Percentiles rank a stretch among this genome's conserved stretches.
phyloP scores from a whole-genome alignment of 2,797 vertebrate species.

The Pyrocephalus nanus region DNA sequence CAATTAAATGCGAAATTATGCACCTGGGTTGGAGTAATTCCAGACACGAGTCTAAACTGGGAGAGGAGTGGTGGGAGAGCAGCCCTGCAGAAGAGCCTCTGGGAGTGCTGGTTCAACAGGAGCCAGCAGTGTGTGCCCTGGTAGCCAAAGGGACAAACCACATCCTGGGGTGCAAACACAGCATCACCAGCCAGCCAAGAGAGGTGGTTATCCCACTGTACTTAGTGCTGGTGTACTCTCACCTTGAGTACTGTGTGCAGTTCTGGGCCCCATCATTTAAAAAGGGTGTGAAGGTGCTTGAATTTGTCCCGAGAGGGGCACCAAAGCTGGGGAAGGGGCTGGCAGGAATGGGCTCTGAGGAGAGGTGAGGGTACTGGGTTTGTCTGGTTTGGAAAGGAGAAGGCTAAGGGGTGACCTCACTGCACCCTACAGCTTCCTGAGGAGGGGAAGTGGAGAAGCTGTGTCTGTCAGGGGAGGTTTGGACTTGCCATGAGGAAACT shows the following conservation, averaged over 20 bases:
- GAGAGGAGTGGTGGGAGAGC: neutral
- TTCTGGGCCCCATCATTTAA: neutral
- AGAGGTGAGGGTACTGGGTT: neutral
- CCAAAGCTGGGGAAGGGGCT: neutral
- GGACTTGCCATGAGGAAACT: neutral
- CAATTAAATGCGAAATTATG: neutral
- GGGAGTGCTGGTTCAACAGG: neutral
- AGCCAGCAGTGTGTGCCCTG: neutral
- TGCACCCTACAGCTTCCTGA: neutral
- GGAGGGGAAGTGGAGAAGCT: neutral
- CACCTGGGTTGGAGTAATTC: neutral
- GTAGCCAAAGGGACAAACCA: neutral
- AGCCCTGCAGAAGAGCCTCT: neutral
- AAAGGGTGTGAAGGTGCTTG: neutral
- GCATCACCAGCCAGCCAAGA: neutral
- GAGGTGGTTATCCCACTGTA: neutral
- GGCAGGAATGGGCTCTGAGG: neutral
- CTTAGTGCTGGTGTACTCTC: neutral
- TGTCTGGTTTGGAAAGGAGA: neutral
- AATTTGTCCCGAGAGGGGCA: neutral
- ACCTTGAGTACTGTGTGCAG: neutral
- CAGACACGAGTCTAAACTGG: neutral
- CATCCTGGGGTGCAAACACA: neutral
- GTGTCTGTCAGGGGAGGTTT: neutral
- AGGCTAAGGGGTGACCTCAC: neutral